These are phyloP conservation scores for Horisme vitalbata DNA, from an alignment of 2,888 invertebrate species.

Conservation along the genomic window DNA sequence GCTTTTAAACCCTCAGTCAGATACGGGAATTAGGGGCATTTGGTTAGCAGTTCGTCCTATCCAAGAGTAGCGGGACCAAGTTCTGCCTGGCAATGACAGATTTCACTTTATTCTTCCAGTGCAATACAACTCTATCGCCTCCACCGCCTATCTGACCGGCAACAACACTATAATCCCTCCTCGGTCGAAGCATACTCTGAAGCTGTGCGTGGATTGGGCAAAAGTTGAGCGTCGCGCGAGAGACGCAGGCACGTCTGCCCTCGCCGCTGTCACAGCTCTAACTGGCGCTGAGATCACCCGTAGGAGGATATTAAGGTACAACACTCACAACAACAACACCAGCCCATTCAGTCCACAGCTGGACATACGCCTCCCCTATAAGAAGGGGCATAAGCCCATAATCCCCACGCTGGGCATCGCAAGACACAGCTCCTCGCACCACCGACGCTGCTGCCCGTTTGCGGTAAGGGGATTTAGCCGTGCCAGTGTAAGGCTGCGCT, in stretches of 20 bases:
- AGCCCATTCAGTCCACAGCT: not conserved
- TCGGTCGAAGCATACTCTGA: slow-evolving; percentile 49
- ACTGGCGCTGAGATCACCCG: slow-evolving; percentile 63
- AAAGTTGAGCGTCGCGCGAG: slow-evolving; percentile 58
- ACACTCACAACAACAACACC: not conserved
- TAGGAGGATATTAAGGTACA: slow-evolving; percentile 63
- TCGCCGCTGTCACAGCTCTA: slow-evolving; percentile 63
- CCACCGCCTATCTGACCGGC: slow-evolving; percentile 44
- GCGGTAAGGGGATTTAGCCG: too few species aligned
- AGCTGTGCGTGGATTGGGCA: slow-evolving; percentile 57
- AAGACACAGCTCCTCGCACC: too few species aligned
- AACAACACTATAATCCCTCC: slow-evolving; percentile 45
- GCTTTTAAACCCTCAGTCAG: too few species aligned
- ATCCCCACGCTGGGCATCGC: too few species aligned
- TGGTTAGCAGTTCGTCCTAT: too few species aligned
- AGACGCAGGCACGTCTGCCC: slow-evolving; percentile 43
- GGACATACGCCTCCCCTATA: too few species aligned
- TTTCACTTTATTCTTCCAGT: slow-evolving; percentile 44
- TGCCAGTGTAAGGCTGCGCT: too few species aligned
- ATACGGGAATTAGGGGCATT: too few species aligned
- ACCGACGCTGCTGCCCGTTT: too few species aligned
- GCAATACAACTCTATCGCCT: slow-evolving; percentile 55
- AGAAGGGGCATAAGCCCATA: too few species aligned
- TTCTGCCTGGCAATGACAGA: too few species aligned
- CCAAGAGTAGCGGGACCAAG: too few species aligned